phyloP scores from a whole-genome alignment of 2,797 vertebrate genomes.

The Aldrovandia affinis region DNA sequence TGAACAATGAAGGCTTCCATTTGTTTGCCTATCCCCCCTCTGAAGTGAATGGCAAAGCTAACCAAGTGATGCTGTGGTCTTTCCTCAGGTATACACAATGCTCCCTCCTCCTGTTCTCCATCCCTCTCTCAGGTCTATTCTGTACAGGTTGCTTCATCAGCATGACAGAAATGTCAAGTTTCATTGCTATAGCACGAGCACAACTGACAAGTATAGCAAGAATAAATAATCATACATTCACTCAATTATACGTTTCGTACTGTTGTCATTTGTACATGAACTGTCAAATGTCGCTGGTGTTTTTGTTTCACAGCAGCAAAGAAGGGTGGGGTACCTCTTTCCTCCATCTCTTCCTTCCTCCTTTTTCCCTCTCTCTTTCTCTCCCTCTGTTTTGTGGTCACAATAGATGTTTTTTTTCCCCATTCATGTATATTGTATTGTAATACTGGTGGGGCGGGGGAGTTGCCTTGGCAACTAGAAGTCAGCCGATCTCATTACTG shows the following conservation, averaged over 20 bases:
- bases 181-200: not conserved
- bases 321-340: not conserved
- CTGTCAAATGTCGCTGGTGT: not conserved
- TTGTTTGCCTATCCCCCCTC: too few relatives aligned
- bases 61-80: not conserved
- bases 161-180: not conserved
- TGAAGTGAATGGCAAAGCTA: conserved; percentile 11
- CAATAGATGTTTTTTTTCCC: conserved; percentile 58
- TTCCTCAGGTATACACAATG: not conserved
- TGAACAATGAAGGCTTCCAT: too few relatives aligned
- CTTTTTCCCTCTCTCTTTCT: not conserved
- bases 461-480: conserved; percentile 78
- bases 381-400: conserved; percentile 17
- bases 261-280: not conserved
- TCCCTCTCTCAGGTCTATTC: not conserved
- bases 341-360: not conserved
- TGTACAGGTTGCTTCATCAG: not conserved
- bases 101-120: not conserved
- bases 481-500: conserved; percentile 84
- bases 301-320: not conserved
- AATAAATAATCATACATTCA: not conserved
- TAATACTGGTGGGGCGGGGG: conserved; percentile 64
- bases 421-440: conserved; percentile 82
- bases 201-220: not conserved
- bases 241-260: not conserved